Conservation (phyloP, 2,113 vertebrate species). For the Forbesichthys papilliferus region DNA sequence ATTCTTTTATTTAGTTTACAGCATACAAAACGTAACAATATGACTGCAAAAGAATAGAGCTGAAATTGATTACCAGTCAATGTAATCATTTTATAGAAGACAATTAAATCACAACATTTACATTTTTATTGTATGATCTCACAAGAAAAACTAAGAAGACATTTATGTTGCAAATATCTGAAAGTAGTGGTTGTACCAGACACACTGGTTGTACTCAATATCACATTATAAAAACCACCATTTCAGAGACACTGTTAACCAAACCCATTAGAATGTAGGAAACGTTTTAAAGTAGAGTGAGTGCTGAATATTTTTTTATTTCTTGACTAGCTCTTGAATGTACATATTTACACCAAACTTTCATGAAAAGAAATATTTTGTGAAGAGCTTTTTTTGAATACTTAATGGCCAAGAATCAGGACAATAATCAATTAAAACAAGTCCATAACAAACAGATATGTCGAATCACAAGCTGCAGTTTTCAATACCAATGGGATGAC, state of each 20-base stretch:
- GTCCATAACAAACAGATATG: constrained; percentile 27
- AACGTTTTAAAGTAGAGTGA: too few relatives aligned
- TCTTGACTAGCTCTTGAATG: constrained; percentile 19
- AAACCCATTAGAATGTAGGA: constrained; percentile 11
- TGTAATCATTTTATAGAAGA: constrained; percentile 19
- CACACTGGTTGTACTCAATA: constrained; percentile 8
- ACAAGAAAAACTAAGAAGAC: constrained; percentile 28
- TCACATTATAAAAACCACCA: constrained; percentile 30
- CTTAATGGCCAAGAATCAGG: constrained; percentile 13
- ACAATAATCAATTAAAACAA: constrained; percentile 11
- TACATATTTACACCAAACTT: constrained; percentile 54
- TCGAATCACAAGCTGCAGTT: constrained; percentile 29
- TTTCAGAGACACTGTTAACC: constrained; percentile 4
- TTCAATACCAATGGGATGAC: constrained; percentile 15
- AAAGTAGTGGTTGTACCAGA: too few relatives aligned
- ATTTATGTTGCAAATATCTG: constrained; percentile 28
- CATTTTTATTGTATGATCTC: not conserved
- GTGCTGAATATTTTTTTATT: constrained; percentile 7
- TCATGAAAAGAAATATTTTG: too few relatives aligned
- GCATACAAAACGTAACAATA: constrained; percentile 38
- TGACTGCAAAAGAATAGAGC: constrained; percentile 26
- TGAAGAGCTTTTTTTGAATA: not conserved
- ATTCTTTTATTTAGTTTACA: constrained; percentile 29
- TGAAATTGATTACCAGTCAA: constrained; percentile 24
- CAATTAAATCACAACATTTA: constrained; percentile 39